A percentile compares a stretch with the other conserved stretches of the same genome.
These are phyloP conservation scores for Diachasmimorpha longicaudata DNA, from an alignment of 1,140 invertebrate genomes.

Conservation along the genomic window DNA sequence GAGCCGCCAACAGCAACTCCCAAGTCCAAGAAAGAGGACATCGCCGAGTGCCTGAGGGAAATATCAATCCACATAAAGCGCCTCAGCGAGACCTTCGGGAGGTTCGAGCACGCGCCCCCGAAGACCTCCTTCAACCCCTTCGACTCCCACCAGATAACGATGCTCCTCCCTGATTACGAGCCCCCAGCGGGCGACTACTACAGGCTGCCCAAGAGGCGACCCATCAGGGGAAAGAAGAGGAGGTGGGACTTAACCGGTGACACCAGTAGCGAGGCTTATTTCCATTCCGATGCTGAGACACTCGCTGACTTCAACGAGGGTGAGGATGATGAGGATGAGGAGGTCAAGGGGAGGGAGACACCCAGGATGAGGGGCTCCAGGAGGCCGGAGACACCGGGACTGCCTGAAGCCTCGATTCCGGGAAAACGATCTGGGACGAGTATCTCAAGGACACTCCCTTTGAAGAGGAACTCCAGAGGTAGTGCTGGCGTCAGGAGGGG, in stretches of 20 bases:
- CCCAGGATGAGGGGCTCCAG: background rate
- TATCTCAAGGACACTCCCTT: background rate
- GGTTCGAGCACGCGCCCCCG: constrained; percentile 78
- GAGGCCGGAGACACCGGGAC: background rate
- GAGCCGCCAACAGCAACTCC: constrained; percentile 67
- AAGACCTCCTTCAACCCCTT: constrained; percentile 76
- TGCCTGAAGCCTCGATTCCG: background rate
- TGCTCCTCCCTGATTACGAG: constrained; percentile 71
- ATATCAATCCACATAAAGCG: constrained; percentile 55
- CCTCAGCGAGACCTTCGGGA: constrained; percentile 67
- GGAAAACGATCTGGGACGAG: background rate
- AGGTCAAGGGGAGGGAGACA: background rate
- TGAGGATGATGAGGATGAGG: background rate
- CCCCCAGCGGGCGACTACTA: constrained; percentile 18
- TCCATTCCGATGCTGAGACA: background rate
- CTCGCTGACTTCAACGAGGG: background rate
- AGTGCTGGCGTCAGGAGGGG: background rate
- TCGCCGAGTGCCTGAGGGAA: constrained; percentile 70
- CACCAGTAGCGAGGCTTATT: background rate
- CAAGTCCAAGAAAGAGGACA: constrained; percentile 69
- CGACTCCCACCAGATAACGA: constrained; percentile 71
- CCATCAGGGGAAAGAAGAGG: background rate
- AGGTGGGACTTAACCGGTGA: background rate
- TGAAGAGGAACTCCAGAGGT: background rate
- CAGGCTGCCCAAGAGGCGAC: background rate